phyloP scores from a whole-genome alignment of 2,888 invertebrate genomes.

The Frankliniella fusca region DNA sequence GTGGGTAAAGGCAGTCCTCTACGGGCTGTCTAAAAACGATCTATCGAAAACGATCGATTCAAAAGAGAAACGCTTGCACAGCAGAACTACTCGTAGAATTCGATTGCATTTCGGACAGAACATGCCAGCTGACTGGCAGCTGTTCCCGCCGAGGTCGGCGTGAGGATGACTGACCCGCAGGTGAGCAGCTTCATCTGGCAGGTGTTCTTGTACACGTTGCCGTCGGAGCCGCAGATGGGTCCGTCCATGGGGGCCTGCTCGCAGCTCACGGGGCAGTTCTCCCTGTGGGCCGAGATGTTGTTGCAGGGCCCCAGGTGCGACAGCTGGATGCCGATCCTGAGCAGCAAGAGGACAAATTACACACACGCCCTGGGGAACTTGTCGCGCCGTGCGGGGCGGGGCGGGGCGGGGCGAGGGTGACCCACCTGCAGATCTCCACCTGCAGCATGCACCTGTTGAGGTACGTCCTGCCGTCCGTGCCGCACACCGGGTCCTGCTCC shows the following conservation, averaged over 20 bases:
- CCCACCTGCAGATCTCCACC: conserved; percentile 70
- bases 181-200: conserved; percentile 90
- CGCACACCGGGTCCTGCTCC: conserved; percentile 83
- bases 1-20: too few relatives aligned
- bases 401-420: conserved; percentile 27
- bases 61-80: too few relatives aligned
- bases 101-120: too few relatives aligned
- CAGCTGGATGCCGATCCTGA: conserved; percentile 58
- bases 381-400: too few relatives aligned
- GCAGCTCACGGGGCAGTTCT: conserved; percentile 85
- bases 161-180: conserved; percentile 63
- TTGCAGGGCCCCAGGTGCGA: conserved; percentile 62
- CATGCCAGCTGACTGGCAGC: too few relatives aligned
- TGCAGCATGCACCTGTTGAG: conserved; percentile 71
- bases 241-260: conserved; percentile 82
- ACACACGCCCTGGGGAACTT: too few relatives aligned
- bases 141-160: too few relatives aligned
- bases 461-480: conserved; percentile 81
- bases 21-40: too few relatives aligned
- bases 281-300: conserved; percentile 74
- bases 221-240: conserved; percentile 87
- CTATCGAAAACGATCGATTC: too few relatives aligned
- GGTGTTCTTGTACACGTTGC: conserved; percentile 86
- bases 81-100: too few relatives aligned
- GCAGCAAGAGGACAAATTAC: conserved; percentile 38